A percentile compares a stretch with the other conserved stretches of the same genome.
Conservation (phyloP, 2,113 vertebrate genomes). For the Pomatorhinus ruficollis region DNA sequence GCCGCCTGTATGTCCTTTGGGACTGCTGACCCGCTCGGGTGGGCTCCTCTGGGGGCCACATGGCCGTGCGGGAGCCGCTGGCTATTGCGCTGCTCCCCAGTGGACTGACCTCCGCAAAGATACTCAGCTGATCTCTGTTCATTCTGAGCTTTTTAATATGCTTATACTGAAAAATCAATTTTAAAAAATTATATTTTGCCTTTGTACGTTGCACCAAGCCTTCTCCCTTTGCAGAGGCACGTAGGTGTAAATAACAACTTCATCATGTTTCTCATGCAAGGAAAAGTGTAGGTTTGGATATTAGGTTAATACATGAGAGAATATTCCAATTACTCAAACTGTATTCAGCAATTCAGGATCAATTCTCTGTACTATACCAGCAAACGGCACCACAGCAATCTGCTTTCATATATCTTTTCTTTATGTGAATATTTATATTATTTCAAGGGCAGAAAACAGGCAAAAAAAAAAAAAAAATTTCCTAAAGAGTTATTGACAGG, state of each 20-base stretch:
- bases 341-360: background rate
- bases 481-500: background rate
- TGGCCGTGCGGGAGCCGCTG: no score
- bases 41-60: fast-evolving
- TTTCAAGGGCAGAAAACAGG: background rate
- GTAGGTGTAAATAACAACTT: background rate
- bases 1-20: fast-evolving
- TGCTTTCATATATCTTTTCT: background rate
- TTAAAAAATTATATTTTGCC: no score
- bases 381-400: background rate
- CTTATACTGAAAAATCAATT: background rate
- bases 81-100: fast-evolving
- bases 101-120: background rate
- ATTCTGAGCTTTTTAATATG: fast-evolving
- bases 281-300: background rate
- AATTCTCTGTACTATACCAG: background rate
- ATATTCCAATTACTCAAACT: background rate
- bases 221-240: background rate
- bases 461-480: slow-evolving; percentile 15
- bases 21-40: background rate
- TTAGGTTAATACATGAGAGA: background rate
- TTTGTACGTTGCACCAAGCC: no score
- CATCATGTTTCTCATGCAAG: fast-evolving
- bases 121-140: background rate
- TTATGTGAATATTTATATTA: background rate